Conservation (phyloP, 2,888 invertebrate species). For the Calephelis perditalis region DNA sequence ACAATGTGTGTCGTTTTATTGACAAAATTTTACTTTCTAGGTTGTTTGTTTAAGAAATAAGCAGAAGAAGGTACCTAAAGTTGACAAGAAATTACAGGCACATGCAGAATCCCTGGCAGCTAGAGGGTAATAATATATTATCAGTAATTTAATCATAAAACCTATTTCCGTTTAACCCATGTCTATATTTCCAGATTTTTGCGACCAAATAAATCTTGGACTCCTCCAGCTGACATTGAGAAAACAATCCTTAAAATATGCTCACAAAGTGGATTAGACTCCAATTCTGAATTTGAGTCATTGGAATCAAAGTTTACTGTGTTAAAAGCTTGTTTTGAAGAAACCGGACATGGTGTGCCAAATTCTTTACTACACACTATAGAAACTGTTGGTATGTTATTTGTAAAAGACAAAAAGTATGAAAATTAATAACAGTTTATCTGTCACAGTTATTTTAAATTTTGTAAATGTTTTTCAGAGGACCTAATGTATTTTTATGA, state of each 20-base stretch:
- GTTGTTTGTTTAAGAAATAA: slow-evolving; percentile 45
- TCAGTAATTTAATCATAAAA: background rate
- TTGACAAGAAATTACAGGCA: slow-evolving; percentile 68
- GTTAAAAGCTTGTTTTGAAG: slow-evolving; percentile 82
- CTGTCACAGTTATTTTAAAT: no score
- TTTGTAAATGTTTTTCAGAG: slow-evolving; percentile 52
- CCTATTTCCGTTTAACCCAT: slow-evolving; percentile 17
- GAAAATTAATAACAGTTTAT: no score
- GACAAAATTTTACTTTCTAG: slow-evolving; percentile 36
- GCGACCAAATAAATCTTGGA: slow-evolving; percentile 85
- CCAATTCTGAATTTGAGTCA: slow-evolving; percentile 62
- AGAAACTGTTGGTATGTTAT: slow-evolving; percentile 80
- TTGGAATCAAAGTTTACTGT: slow-evolving; percentile 81
- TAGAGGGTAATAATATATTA: slow-evolving; percentile 76
- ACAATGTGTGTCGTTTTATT: background rate
- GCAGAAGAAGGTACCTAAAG: slow-evolving; percentile 57
- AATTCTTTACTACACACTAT: slow-evolving; percentile 89
- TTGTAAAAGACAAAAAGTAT: no score
- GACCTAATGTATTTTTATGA: slow-evolving; percentile 85
- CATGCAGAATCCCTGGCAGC: slow-evolving; percentile 81
- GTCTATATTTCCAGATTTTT: slow-evolving; percentile 80
- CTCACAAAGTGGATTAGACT: slow-evolving; percentile 66
- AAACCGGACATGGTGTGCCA: slow-evolving; percentile 87
- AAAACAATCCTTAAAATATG: slow-evolving; percentile 81
- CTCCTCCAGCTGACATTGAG: slow-evolving; percentile 82